Conservation (phyloP, 2,888 invertebrate species). For the Hypena proboscidalis region DNA sequence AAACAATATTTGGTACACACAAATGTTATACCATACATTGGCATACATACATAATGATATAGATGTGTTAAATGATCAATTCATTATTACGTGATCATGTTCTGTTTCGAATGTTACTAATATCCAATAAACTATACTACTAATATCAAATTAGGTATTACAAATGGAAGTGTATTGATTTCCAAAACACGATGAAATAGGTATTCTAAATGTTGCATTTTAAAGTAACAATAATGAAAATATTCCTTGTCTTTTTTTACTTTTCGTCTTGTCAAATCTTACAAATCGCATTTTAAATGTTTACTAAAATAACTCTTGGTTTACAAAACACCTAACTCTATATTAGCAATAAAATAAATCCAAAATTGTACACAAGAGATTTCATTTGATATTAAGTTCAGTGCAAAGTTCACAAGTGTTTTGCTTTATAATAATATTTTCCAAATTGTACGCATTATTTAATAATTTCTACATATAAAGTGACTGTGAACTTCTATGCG, state of each 20-base stretch:
- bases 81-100: constrained; percentile 18
- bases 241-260: constrained; percentile 37
- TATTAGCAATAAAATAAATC: constrained; percentile 56
- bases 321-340: constrained; percentile 50
- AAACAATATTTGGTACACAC: constrained; percentile 51
- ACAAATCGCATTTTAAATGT: constrained; percentile 36
- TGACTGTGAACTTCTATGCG: constrained; percentile 47
- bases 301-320: constrained; percentile 42
- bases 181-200: constrained; percentile 23
- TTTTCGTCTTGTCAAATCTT: constrained; percentile 37
- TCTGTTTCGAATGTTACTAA: constrained; percentile 26
- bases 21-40: constrained; percentile 26
- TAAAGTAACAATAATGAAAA: constrained; percentile 25
- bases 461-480: constrained; percentile 36
- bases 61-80: constrained; percentile 17
- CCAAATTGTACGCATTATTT: constrained; percentile 42
- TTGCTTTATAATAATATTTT: constrained; percentile 43
- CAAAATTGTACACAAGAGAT: constrained; percentile 62
- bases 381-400: constrained; percentile 54
- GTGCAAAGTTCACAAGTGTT: constrained; percentile 69
- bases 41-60: constrained; percentile 19
- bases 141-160: constrained; percentile 46
- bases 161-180: constrained; percentile 27
- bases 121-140: constrained; percentile 26
- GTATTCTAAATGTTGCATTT: constrained; percentile 28